A percentile compares a stretch with the other conserved stretches of the same genome.
Conservation (phyloP, 2,888 invertebrate genomes). For the Pachymerium ferrugineum region DNA sequence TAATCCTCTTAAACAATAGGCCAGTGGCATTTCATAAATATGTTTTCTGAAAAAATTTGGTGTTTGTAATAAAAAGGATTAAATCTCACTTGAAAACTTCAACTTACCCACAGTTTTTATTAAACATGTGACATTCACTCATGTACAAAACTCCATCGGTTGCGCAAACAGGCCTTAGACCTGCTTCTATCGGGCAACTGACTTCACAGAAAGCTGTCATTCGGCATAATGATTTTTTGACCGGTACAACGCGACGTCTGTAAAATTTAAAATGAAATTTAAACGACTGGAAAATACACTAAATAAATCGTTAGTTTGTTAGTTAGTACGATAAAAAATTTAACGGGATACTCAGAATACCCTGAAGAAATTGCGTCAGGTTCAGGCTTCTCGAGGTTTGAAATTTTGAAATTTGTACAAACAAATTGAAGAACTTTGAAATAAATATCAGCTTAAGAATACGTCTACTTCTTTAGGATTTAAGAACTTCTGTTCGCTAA, state of each 20-base stretch:
- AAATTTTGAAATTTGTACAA: no score
- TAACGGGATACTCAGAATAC: no score
- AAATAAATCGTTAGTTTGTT: no score
- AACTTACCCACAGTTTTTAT: conserved; percentile 79
- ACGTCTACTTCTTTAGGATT: no score
- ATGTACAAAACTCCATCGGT: conserved; percentile 72
- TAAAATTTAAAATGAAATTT: no score
- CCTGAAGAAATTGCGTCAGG: no score
- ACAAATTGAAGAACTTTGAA: no score
- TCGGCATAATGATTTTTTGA: conserved; percentile 44
- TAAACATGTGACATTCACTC: conserved; percentile 80
- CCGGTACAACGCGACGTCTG: conserved; percentile 69
- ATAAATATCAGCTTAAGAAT: no score
- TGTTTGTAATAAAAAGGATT: not conserved
- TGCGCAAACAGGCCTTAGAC: conserved; percentile 70
- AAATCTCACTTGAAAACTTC: not conserved
- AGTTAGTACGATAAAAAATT: no score
- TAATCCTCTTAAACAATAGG: conserved; percentile 64
- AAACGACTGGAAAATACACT: no score
- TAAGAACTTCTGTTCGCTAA: no score
- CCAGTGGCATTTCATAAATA: conserved; percentile 78
- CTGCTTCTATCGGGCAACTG: conserved; percentile 57
- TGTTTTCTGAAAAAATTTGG: conserved; percentile 61
- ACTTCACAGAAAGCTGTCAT: conserved; percentile 72
- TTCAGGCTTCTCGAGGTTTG: no score